Percentiles rank a stretch among this genome's conserved stretches.
Conservation (phyloP, 2,797 vertebrate species). For the Tokudaia tokunoshimensis region DNA sequence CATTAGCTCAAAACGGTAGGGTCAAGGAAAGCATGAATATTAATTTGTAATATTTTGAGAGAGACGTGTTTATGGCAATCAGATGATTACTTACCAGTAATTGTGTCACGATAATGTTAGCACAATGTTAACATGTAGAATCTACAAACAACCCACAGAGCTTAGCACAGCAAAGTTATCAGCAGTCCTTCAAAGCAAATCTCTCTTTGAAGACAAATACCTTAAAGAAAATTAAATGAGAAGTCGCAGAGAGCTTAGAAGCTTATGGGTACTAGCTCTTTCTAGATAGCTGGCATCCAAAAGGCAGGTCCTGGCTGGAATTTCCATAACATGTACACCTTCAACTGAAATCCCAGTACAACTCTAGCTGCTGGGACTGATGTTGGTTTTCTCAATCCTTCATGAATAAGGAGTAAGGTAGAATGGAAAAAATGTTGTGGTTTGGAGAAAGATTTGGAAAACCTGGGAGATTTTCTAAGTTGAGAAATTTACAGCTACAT, state of each 20-base stretch:
- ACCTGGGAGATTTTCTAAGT: slow-evolving; percentile 62
- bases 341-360: slow-evolving; percentile 46
- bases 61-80: slow-evolving; percentile 87
- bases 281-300: not conserved
- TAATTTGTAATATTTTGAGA: slow-evolving; percentile 86
- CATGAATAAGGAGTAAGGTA: slow-evolving; percentile 22
- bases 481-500: slow-evolving; percentile 62
- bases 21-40: slow-evolving; percentile 86
- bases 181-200: slow-evolving; percentile 79
- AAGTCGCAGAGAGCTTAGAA: slow-evolving; percentile 25
- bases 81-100: slow-evolving; percentile 87
- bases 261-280: not conserved
- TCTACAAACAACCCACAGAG: slow-evolving; percentile 83
- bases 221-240: slow-evolving; percentile 34
- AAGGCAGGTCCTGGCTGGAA: not conserved
- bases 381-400: slow-evolving; percentile 15
- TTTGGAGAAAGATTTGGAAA: slow-evolving; percentile 64
- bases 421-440: slow-evolving; percentile 74
- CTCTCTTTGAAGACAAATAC: slow-evolving; percentile 84
- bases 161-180: slow-evolving; percentile 81
- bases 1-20: slow-evolving; percentile 81
- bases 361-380: not conserved
- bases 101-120: slow-evolving; percentile 86
- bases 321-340: not conserved
- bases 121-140: slow-evolving; percentile 80